These are phyloP conservation scores for Melitaea athalia DNA, from an alignment of 2,888 invertebrate species.

Conservation along the genomic window DNA sequence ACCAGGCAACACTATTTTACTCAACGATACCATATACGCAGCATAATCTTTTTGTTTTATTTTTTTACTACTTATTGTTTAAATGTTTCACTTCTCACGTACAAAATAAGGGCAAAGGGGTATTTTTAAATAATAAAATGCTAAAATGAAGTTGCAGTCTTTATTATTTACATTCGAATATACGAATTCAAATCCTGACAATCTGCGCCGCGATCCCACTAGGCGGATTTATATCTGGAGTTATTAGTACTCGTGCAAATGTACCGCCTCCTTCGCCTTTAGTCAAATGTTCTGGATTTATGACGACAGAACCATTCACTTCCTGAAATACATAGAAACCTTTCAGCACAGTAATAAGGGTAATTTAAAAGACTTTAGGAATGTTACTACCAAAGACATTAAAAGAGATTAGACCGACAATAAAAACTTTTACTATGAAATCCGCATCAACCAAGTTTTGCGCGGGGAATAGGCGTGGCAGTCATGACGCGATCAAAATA, in stretches of 20 bases:
- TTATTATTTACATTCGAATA: constrained; percentile 6
- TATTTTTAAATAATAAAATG: constrained; percentile 4
- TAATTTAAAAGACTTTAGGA: too few relatives aligned
- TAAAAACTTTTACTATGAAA: too few relatives aligned
- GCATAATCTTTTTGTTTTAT: constrained; percentile 51
- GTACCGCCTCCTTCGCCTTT: constrained; percentile 90
- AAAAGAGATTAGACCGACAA: too few relatives aligned
- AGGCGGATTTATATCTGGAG: constrained; percentile 51
- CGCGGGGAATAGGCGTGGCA: too few relatives aligned
- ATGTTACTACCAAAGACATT: too few relatives aligned
- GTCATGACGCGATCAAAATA: too few relatives aligned
- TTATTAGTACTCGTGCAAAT: constrained; percentile 86
- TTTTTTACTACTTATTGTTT: too few relatives aligned
- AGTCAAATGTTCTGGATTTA: constrained; percentile 92
- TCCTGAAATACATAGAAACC: constrained; percentile 76
- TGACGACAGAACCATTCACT: constrained; percentile 88
- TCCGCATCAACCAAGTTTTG: too few relatives aligned
- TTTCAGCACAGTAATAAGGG: too few relatives aligned
- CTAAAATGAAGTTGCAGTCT: background rate
- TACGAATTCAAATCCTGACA: constrained; percentile 60
- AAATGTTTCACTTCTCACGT: background rate
- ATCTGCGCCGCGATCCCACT: constrained; percentile 64
- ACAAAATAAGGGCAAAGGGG: background rate
- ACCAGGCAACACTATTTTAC: constrained; percentile 54
- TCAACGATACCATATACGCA: constrained; percentile 63